Percentiles rank a stretch among this genome's conserved stretches.
phyloP scores from a whole-genome alignment of 1,140 invertebrate genomes.

The Temnothorax curvispinosus region DNA sequence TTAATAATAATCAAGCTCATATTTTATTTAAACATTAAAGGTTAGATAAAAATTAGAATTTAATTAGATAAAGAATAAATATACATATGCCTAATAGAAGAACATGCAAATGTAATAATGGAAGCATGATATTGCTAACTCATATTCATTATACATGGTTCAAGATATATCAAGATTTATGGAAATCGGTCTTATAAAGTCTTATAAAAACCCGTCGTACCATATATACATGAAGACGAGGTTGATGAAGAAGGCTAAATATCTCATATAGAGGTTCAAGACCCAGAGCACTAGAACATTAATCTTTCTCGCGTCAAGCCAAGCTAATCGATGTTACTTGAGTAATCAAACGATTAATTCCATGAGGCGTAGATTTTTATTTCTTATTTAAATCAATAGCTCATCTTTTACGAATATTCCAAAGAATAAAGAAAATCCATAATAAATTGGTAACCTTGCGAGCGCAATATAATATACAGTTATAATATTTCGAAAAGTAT shows the following conservation, averaged over 20 bases:
- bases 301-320: conserved; percentile 55
- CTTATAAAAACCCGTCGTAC: neutral
- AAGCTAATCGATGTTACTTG: conserved; percentile 5
- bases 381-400: conserved; percentile 30
- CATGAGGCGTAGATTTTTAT: conserved; percentile 38
- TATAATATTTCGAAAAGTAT: neutral
- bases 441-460: neutral
- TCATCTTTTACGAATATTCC: neutral
- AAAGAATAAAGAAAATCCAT: neutral
- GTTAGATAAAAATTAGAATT: neutral
- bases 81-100: no score
- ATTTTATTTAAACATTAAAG: neutral
- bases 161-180: neutral
- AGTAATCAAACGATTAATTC: conserved; percentile 55
- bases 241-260: conserved; percentile 11
- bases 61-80: neutral
- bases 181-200: neutral
- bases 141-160: neutral
- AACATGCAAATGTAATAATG: neutral
- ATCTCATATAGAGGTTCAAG: neutral
- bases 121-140: neutral
- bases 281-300: conserved; percentile 18
- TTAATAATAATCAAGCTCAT: neutral
- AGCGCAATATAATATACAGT: neutral
- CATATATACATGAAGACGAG: neutral